Base-by-base conservation (phyloP, 2,888 invertebrate species). In the Platycheirus rosarum region DNA sequence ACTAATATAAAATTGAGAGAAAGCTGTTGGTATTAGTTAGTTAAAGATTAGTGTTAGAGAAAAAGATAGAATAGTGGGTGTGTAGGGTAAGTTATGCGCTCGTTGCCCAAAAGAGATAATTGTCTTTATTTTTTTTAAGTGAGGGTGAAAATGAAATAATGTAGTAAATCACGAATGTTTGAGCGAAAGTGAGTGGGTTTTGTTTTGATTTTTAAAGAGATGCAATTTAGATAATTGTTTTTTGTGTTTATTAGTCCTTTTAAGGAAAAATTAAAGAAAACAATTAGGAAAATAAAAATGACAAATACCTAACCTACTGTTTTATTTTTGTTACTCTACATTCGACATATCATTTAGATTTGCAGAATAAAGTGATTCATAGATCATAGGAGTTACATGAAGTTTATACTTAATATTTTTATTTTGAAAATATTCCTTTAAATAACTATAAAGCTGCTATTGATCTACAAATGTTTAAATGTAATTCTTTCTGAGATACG, bases 11-110 rank as follows among this genome's bases (percentile, higher is more conserved):
- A 35, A 14, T 18, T 13, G 37, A 0, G 1, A 55, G 20, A 40
- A 55, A 26, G 37, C 37, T 53, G 16, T 4, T 32, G 18, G 37
- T 40, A 23, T 55, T 55, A 40, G 46, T 37, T 60, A n/a, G n/a
- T n/a, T n/a, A n/a, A n/a, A n/a, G n/a, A n/a, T 44, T 32, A 5
- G 29, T 40, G 13, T 71, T 62, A 71, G 60, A 70, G 60, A 70
- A 11, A 40, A 26, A 42, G 9, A 42, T 40, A 23, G 48, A 40
- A 48, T 23, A 20, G 32, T 44, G 1, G 48, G 13, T 16, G 11
- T 53, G 8, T 78, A 80, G 75, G 79, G 79, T 80, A 75, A 60
- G 46, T 80, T 16, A 32, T 63, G 60, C 57, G 16, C 20, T 51
- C 37, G 26, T 29, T 23, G 4, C 16, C 4, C n/a, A 8, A 18